Percentiles rank a stretch among this genome's conserved stretches.
Conservation (phyloP, 2,888 invertebrate genomes). For the Crioceris asparagi region DNA sequence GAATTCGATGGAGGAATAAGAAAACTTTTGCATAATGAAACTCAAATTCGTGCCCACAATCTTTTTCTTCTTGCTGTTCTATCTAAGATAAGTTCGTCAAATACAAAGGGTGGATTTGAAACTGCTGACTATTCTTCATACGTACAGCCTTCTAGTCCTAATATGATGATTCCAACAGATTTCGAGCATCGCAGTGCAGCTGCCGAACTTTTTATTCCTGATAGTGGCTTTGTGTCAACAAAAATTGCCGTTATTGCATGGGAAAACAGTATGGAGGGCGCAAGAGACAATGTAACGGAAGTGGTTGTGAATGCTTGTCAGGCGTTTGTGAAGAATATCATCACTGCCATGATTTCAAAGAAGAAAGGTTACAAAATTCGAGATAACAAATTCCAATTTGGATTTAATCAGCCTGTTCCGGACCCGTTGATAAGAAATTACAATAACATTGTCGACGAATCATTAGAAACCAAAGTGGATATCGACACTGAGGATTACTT, state of each 20-base stretch:
- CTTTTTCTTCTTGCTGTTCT: conserved; percentile 68
- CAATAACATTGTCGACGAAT: conserved; percentile 51
- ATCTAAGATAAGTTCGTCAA: conserved; percentile 32
- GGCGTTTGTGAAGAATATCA: conserved; percentile 70
- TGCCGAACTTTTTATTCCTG: conserved; percentile 73
- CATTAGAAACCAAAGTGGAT: conserved; percentile 44
- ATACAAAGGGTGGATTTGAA: conserved; percentile 46
- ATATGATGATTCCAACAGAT: conserved; percentile 28
- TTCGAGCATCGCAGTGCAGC: conserved; percentile 47
- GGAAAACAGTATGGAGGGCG: conserved; percentile 79
- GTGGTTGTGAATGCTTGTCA: conserved; percentile 73
- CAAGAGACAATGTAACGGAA: conserved; percentile 72
- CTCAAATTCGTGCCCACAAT: conserved; percentile 72
- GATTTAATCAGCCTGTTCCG: conserved; percentile 65
- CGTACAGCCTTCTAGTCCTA: conserved; percentile 46
- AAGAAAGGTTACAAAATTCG: conserved; percentile 70
- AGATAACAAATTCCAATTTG: conserved; percentile 65
- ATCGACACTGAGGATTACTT: conserved; percentile 39
- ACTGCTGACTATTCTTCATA: conserved; percentile 47
- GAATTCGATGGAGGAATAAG: conserved; percentile 75
- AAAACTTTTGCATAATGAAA: conserved; percentile 55
- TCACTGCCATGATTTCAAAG: conserved; percentile 67
- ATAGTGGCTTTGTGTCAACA: conserved; percentile 71
- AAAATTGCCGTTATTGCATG: conserved; percentile 78
- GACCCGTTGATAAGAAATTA: conserved; percentile 74